Evolutionary conservation across 2,888 invertebrate genomes (phyloP), one percentile per base, ranked within the genome.

Genomic region (Leucozona laternaria): DNA sequence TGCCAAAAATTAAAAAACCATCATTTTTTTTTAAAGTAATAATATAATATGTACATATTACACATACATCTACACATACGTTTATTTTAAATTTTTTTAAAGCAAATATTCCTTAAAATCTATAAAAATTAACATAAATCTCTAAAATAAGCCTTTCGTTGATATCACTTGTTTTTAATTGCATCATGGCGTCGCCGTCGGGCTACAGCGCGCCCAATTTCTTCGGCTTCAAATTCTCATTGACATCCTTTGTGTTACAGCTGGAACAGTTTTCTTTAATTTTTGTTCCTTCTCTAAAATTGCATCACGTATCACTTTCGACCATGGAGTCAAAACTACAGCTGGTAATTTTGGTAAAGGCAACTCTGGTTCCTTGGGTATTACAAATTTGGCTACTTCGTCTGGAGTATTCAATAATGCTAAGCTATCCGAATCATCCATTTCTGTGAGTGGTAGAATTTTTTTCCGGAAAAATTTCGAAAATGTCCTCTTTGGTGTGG

Each of bases 261-360:
- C 28, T 11, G 64, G 57, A 20, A 43, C 28, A 4, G 8, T 13
- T n/a, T 79, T 84, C n/a, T 79, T 84, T 20, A 60, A 3, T 45
- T 79, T 71, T 6, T 45, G 17, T 31, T 84, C 84, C 40, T 60
- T 84, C 11, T 43, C 71, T n/a, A 64, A 28, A 28, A 84, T 79
- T 5, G 84, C 84, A n/a, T 79, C 79, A 11, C 84, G 84, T 50
- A 84, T 60, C 50, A 84, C 76, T 40, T 76, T 79, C 4, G 84
- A 84, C 84, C 84, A 79, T 37, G 84, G 84, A 11, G 84, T 84
- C 11, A 84, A 37, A 28, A 84, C 58, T n/a, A 84, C 76, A 28
- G 84, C 45, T 70, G 84, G 76, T 10, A 84, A 50, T 40, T 76
- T 71, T 8, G 84, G 84, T 11, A 84, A 17, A 4, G 84, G 84